These are phyloP conservation scores for Thalassophryne amazonica DNA, from an alignment of 2,797 vertebrate species.

Conservation along the genomic window DNA sequence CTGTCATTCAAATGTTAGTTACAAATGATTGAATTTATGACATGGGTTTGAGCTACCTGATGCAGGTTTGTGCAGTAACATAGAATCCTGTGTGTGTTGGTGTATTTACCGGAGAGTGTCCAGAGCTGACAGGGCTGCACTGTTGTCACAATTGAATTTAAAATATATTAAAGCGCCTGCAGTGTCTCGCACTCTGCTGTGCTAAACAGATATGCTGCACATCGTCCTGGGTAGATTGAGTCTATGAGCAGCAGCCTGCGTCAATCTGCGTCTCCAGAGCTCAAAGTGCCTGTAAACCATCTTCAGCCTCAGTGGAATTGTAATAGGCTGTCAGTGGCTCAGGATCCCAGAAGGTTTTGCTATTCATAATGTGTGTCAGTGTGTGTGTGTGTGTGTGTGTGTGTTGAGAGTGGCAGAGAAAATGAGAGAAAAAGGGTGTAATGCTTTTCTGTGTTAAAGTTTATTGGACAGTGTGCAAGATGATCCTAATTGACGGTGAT, in stretches of 20 bases:
- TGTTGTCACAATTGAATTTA: slow-evolving; percentile 45
- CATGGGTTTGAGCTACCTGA: neutral
- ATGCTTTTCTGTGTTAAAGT: slow-evolving; percentile 39
- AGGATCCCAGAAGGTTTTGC: slow-evolving; percentile 51
- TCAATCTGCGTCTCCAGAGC: slow-evolving; percentile 18
- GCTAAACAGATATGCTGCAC: slow-evolving; percentile 25
- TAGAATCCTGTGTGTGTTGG: neutral
- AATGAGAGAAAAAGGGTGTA: slow-evolving; percentile 13
- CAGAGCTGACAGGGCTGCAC: slow-evolving; percentile 10
- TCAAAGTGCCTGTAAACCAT: slow-evolving; percentile 57
- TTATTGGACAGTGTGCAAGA: slow-evolving; percentile 31
- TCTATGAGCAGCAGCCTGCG: neutral
- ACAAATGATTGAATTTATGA: too few species aligned
- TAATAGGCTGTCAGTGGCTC: slow-evolving; percentile 62
- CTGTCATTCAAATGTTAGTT: too few species aligned
- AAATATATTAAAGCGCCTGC: slow-evolving; percentile 56
- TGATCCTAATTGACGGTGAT: slow-evolving; percentile 65
- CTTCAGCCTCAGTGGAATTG: slow-evolving; percentile 50
- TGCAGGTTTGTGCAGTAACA: slow-evolving; percentile 9
- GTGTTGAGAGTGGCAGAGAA: slow-evolving; percentile 22
- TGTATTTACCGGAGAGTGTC: slow-evolving; percentile 15
- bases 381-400: neutral
- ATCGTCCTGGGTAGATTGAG: slow-evolving; percentile 28
- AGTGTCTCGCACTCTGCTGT: slow-evolving; percentile 16
- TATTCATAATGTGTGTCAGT: slow-evolving; percentile 38